Evolutionary conservation across 2,113 vertebrate species (phyloP).

Genomic region (Strigops habroptila): DNA sequence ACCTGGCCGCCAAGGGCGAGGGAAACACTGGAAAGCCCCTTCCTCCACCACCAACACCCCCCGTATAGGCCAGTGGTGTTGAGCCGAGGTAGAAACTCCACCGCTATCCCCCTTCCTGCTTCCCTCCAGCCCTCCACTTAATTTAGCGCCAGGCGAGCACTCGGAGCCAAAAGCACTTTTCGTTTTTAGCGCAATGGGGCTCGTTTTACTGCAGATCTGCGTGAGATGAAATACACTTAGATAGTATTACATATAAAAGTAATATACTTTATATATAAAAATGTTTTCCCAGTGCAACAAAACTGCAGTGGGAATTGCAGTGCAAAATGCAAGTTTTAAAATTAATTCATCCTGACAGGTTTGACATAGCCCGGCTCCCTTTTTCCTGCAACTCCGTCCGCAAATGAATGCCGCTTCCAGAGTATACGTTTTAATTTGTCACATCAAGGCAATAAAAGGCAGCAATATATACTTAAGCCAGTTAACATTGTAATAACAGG

Average conservation of each 20-base stretch:
- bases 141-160: neutral
- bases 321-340: conserved; percentile 39
- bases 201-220: neutral
- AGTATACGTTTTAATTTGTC: conserved; percentile 65
- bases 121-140: neutral
- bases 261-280: neutral
- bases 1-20: neutral
- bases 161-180: neutral
- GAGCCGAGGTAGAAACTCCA: neutral
- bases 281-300: neutral
- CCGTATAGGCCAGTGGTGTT: neutral
- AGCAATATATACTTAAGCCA: conserved; percentile 59
- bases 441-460: conserved; percentile 62
- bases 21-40: neutral
- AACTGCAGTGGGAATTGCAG: conserved; percentile 32
- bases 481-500: conserved; percentile 60
- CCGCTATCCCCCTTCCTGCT: neutral
- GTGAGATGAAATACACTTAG: neutral
- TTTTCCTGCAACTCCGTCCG: conserved; percentile 14
- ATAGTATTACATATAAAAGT: neutral
- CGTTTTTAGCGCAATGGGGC: neutral
- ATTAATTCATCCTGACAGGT: conserved; percentile 67
- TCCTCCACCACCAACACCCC: neutral
- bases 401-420: conserved; percentile 52
- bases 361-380: neutral